These are phyloP conservation scores for Alviniconcha marisindica DNA, from an alignment of 1,140 invertebrate genomes.

Conservation along the genomic window DNA sequence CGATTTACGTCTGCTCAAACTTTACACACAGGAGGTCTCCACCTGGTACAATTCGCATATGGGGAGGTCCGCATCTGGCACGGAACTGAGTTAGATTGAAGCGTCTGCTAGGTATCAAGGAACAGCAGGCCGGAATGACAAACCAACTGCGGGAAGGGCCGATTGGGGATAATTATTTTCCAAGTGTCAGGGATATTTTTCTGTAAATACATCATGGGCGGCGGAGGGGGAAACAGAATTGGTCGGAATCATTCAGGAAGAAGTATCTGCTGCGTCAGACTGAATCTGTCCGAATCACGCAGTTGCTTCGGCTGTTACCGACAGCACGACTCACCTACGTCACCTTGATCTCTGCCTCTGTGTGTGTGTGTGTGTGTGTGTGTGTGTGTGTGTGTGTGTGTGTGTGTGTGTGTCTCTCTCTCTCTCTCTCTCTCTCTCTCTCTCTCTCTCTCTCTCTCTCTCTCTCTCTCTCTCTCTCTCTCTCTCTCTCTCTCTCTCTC, in stretches of 20 bases:
- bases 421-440: too few relatives aligned
- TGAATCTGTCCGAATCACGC: too few relatives aligned
- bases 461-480: too few relatives aligned
- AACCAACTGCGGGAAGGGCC: background rate
- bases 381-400: too few relatives aligned
- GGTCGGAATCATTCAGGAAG: background rate
- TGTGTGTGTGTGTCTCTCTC: too few relatives aligned
- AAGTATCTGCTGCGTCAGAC: too few relatives aligned
- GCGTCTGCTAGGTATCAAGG: background rate
- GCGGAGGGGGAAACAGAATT: background rate
- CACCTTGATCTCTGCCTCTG: too few relatives aligned
- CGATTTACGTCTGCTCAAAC: constrained; percentile 8
- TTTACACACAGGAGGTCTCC: constrained; percentile 29
- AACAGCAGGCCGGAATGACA: background rate
- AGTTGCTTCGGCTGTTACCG: too few relatives aligned
- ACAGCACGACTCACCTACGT: too few relatives aligned
- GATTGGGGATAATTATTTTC: constrained; percentile 31
- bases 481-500: too few relatives aligned
- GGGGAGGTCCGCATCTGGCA: constrained; percentile 42
- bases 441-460: too few relatives aligned
- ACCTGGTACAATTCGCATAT: constrained; percentile 25
- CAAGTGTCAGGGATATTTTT: constrained; percentile 42
- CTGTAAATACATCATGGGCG: constrained; percentile 12
- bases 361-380: too few relatives aligned
- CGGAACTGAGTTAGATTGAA: constrained; percentile 34